These are phyloP conservation scores for Yasuhikotakia modesta DNA, from an alignment of 2,797 vertebrate species.

Conservation along the genomic window DNA sequence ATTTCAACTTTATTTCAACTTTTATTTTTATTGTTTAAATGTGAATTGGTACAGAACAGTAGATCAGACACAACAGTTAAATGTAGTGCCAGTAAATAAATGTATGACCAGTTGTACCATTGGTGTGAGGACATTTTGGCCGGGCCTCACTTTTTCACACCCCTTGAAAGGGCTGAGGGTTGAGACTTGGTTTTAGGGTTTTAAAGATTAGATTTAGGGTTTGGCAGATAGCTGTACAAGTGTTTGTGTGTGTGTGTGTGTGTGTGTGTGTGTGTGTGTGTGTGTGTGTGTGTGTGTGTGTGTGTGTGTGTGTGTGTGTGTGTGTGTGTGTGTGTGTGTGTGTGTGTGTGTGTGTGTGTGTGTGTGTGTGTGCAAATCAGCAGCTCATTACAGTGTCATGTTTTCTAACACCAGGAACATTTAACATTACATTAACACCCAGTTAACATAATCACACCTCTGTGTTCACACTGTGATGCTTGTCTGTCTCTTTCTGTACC, in stretches of 20 bases:
- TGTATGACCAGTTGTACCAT: no score
- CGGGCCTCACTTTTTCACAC: no score
- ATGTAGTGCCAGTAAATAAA: no score
- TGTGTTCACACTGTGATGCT: constrained; percentile 16
- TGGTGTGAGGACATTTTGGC: no score
- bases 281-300: not conserved
- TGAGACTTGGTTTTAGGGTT: no score
- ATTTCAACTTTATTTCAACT: no score
- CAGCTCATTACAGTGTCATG: constrained; percentile 54
- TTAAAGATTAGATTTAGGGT: no score
- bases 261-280: not conserved
- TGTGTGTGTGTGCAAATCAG: constrained; percentile 40
- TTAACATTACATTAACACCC: constrained; percentile 77
- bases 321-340: not conserved
- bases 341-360: constrained; percentile 4
- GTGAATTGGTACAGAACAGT: no score
- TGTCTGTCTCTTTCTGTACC: constrained; percentile 1
- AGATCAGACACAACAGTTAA: no score
- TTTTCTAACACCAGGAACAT: constrained; percentile 60
- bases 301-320: constrained; percentile 4
- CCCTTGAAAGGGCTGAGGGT: no score
- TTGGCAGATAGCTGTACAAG: no score
- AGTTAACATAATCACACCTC: constrained; percentile 67
- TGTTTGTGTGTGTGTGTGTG: not conserved
- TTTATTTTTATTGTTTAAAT: no score